Percentiles rank a stretch among this genome's conserved stretches.
Conservation (phyloP, 1,140 invertebrate species). For the Maconellicoccus hirsutus region DNA sequence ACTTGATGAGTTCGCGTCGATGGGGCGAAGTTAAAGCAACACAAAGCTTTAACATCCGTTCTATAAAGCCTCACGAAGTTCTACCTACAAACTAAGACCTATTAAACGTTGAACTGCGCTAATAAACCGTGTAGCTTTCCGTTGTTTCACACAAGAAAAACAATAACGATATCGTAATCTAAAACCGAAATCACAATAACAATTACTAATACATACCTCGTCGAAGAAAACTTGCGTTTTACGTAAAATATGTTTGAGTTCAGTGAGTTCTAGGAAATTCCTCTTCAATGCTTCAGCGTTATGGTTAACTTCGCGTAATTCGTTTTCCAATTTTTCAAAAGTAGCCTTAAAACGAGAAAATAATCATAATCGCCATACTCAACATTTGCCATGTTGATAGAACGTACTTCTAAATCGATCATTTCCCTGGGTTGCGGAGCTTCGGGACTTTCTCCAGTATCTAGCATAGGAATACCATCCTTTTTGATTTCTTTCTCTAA, state of each 20-base stretch:
- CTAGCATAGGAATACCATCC: conserved; percentile 91
- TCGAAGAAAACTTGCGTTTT: conserved; percentile 98
- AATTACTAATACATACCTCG: conserved; percentile 64
- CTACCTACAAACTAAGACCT: too few relatives aligned
- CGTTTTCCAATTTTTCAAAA: conserved; percentile 91
- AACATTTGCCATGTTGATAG: neutral
- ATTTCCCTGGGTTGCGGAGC: conserved; percentile 96
- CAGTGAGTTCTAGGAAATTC: conserved; percentile 91
- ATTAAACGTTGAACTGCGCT: too few relatives aligned
- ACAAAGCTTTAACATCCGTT: too few relatives aligned
- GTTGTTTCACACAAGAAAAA: neutral
- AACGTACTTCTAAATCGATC: conserved; percentile 97
- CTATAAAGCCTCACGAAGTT: too few relatives aligned
- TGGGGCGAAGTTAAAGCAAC: too few relatives aligned
- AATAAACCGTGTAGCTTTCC: neutral
- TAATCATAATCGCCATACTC: neutral
- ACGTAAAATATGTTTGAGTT: conserved; percentile 87
- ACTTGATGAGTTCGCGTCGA: too few relatives aligned
- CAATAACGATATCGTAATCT: neutral
- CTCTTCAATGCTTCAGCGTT: conserved; percentile 93
- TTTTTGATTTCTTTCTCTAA: conserved; percentile 97
- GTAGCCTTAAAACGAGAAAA: conserved; percentile 57
- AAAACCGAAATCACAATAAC: too few relatives aligned
- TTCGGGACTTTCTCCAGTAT: conserved; percentile 94
- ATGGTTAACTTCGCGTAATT: conserved; percentile 91